Evolutionary conservation across 2,113 vertebrate species (phyloP).

Genomic region (zebrafish (Danio rerio)): DNA sequence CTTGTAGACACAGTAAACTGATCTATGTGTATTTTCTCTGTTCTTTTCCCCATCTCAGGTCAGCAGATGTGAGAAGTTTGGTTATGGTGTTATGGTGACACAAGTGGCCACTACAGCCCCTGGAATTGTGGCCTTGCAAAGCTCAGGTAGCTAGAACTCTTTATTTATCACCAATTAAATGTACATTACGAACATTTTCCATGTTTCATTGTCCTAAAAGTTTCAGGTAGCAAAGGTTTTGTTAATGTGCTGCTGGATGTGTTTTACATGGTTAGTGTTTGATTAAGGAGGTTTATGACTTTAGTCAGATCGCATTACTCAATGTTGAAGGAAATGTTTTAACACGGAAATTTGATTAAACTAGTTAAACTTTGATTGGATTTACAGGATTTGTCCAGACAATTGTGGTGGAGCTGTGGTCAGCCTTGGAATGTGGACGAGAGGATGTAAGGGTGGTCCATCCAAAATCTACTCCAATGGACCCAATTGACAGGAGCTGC

Average conservation of each 20-base stretch:
- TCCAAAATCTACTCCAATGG: constrained; percentile 86
- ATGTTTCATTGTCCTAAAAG: neutral
- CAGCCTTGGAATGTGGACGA: constrained; percentile 86
- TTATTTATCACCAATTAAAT: neutral
- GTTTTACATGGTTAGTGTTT: constrained; percentile 6
- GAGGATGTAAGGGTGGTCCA: constrained; percentile 84
- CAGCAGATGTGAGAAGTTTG: constrained; percentile 87
- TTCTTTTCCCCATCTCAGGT: constrained; percentile 71
- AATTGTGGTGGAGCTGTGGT: constrained; percentile 88
- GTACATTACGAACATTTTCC: neutral
- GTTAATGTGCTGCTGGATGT: neutral
- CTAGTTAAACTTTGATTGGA: neutral
- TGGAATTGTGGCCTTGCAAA: constrained; percentile 82
- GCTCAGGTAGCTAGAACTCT: constrained; percentile 79
- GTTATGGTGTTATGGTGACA: constrained; percentile 85
- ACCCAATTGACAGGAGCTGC: constrained; percentile 90
- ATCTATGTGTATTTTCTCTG: neutral
- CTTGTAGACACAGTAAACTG: no score
- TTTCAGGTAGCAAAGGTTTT: neutral
- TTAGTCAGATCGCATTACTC: neutral
- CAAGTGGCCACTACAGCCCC: constrained; percentile 88
- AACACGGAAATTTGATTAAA: neutral
- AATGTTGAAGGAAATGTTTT: neutral
- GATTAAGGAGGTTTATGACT: neutral
- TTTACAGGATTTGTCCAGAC: constrained; percentile 85